phyloP scores from a whole-genome alignment of 2,113 vertebrate species.

The Accipiter cooperii region DNA sequence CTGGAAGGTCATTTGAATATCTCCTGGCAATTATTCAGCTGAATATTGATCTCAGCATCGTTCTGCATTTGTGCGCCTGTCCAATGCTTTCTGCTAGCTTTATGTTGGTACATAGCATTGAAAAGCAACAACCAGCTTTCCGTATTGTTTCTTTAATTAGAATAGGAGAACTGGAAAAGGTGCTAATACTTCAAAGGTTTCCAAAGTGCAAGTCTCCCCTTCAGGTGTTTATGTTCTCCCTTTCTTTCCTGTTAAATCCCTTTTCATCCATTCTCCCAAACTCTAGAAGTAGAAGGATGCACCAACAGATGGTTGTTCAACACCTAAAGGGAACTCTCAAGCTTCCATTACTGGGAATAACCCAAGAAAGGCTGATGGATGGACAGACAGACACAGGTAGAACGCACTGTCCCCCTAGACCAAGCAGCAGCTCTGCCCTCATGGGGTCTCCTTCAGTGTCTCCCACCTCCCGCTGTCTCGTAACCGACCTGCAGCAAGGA shows the following conservation, averaged over 20 bases:
- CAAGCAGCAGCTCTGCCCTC: background rate
- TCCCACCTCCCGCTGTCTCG: background rate
- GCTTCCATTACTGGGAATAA: background rate
- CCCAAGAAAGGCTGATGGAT: background rate
- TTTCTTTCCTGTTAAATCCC: background rate
- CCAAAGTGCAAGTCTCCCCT: background rate
- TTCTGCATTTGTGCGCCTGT: background rate
- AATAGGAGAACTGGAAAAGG: background rate
- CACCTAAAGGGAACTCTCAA: background rate
- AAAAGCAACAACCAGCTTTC: background rate
- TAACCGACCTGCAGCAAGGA: too few species aligned
- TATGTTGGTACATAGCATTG: fast-evolving
- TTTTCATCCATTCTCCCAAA: background rate
- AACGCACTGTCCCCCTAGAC: background rate
- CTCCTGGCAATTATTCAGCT: background rate
- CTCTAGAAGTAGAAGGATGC: background rate
- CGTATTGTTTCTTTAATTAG: background rate
- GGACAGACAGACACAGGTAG: background rate
- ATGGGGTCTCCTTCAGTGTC: fast-evolving
- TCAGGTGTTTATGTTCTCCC: background rate
- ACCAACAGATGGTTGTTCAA: background rate
- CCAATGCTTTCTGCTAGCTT: background rate
- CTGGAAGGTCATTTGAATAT: background rate
- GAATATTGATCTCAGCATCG: background rate
- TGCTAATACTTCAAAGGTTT: background rate